Percentiles rank a stretch among this genome's conserved stretches.
phyloP scores from a whole-genome alignment of 2,888 invertebrate species.

The Epirrhoe tristata region DNA sequence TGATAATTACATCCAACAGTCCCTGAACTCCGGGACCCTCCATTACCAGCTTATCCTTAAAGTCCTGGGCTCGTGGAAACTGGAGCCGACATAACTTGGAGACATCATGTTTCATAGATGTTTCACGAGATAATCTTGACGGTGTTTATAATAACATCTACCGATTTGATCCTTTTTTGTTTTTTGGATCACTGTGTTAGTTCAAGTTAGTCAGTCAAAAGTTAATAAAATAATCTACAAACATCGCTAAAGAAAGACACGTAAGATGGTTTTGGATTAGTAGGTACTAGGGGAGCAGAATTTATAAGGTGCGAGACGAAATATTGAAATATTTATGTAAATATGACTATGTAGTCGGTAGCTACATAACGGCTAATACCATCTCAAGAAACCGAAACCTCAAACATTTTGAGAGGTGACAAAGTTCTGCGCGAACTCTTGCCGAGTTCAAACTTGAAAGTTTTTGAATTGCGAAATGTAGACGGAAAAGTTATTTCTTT shows the following conservation, averaged over 20 bases:
- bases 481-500: conserved; percentile 36
- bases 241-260: too few species aligned
- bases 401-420: conserved; percentile 38
- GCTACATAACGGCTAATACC: neutral
- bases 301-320: too few species aligned
- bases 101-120: neutral
- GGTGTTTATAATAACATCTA: neutral
- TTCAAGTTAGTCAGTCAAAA: too few species aligned
- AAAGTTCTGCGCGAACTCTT: conserved; percentile 30
- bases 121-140: neutral
- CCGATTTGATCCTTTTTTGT: too few species aligned
- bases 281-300: too few species aligned
- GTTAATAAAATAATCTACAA: too few species aligned
- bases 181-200: too few species aligned
- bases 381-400: neutral
- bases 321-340: too few species aligned
- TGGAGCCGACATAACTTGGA: too few species aligned
- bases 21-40: conserved; percentile 18
- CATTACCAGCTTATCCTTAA: conserved; percentile 36
- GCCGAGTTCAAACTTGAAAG: conserved; percentile 36
- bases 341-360: too few species aligned
- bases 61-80: neutral
- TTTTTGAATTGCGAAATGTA: conserved; percentile 41
- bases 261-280: too few species aligned
- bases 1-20: conserved; percentile 31